Base-by-base conservation (phyloP, 2,888 invertebrate species). In the Pammene aurita region DNA sequence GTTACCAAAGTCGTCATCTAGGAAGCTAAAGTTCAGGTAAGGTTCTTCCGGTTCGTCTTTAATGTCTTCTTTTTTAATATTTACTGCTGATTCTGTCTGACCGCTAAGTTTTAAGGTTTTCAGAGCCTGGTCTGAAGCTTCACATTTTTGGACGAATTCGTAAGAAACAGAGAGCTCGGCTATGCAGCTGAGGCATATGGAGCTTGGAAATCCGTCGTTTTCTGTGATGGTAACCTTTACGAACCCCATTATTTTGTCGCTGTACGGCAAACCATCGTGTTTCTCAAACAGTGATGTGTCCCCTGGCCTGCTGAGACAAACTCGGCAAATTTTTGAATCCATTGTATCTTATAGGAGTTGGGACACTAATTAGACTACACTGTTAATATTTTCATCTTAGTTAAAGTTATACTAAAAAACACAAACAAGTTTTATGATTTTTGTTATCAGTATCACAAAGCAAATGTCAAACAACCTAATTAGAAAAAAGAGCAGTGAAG, bases 71-170 rank as follows among this genome's bases (percentile, higher is more conserved):
- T 74, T 72, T 62, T 78, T 80, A 1, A 81, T 75, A 50, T 82
- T 79, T n/a, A 77, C 55, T 41, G 83, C 81, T 0, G 72, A 64
- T 63, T 79, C 79, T 1, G 76, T 55, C 44, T 78, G 67, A 4
- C 75, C 72, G 5, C 74, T 77, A 4, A 76, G 72, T 54, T 78
- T 73, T 46, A 76, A 75, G 11, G 76, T 80, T 34, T 87, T 87
- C 48, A 93, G 78, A 0, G 83, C 80, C 46, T 79, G 81, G 72
- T 91, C 89, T 0, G 91, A 84, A 0, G 86, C 82, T 72, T 88
- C 87, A 70, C 89, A 90, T 74, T 86, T 87, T 48, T 77, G 78
- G 0, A 88, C 82, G 75, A 92, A 92, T 41, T 85, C 80, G 69
- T 87, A 89, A 2, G 85, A 76, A 0, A 84, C 71, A 0, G 78